Percentiles rank a stretch among this genome's conserved stretches.
phyloP scores from a whole-genome alignment of 2,888 invertebrate species.

The Taphrorychus bicolor region DNA sequence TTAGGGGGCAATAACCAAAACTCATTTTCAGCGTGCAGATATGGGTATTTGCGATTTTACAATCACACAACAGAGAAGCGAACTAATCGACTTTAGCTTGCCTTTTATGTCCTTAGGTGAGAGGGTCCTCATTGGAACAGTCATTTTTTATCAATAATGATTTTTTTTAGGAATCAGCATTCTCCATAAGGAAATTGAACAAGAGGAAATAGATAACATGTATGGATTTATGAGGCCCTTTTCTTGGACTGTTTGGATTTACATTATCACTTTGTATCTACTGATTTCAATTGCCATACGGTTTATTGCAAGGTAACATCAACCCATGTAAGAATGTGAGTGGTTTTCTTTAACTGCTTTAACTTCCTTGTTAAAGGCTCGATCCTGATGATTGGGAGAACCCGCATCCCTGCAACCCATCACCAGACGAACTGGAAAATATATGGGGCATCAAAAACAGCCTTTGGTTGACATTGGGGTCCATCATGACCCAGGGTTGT shows the following conservation, averaged over 20 bases:
- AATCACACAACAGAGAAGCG: constrained; percentile 88
- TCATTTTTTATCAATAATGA: no score
- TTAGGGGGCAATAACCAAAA: neutral
- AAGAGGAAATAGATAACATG: constrained; percentile 74
- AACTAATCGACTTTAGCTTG: constrained; percentile 92
- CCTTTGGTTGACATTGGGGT: constrained; percentile 92
- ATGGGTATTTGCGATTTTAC: constrained; percentile 96
- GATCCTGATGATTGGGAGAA: constrained; percentile 94
- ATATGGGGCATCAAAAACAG: constrained; percentile 88
- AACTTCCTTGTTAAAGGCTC: constrained; percentile 64
- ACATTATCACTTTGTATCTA: constrained; percentile 85
- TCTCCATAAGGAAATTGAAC: constrained; percentile 80
- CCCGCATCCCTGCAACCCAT: constrained; percentile 88
- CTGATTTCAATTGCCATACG: constrained; percentile 83
- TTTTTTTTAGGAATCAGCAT: constrained; percentile 76
- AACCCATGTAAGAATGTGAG: no score
- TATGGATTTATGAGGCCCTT: constrained; percentile 93
- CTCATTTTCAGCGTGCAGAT: constrained; percentile 80
- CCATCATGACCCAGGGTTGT: constrained; percentile 93
- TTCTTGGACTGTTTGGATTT: constrained; percentile 86
- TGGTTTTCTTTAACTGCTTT: neutral
- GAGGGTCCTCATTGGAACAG: no score
- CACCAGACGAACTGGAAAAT: constrained; percentile 89
- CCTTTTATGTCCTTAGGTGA: constrained; percentile 92
- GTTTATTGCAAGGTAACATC: constrained; percentile 69